These are phyloP conservation scores for Ips typographus DNA, from an alignment of 1,140 invertebrate genomes.

Conservation along the genomic window DNA sequence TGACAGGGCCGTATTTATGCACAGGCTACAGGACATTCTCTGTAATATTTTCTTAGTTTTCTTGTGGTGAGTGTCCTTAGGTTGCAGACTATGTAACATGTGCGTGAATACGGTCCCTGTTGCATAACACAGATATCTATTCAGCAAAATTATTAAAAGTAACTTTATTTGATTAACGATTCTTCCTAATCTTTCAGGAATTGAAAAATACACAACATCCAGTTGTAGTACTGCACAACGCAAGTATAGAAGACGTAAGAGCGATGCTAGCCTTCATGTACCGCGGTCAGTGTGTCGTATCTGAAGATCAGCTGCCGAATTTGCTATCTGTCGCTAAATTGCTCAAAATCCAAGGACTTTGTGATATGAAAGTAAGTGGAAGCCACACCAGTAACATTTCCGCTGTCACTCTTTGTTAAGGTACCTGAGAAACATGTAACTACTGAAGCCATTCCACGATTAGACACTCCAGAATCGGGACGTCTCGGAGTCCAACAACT, in stretches of 20 bases:
- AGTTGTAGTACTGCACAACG: constrained; percentile 79
- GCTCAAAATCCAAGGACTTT: constrained; percentile 82
- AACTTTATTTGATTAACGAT: too few relatives aligned
- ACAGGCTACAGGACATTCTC: too few relatives aligned
- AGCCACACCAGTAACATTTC: background rate
- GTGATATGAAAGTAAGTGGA: constrained; percentile 71
- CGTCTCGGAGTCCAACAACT: constrained; percentile 2
- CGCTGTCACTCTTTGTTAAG: constrained; percentile 3
- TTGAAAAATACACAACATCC: constrained; percentile 63
- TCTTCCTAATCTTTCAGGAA: constrained; percentile 27
- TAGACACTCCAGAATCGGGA: constrained; percentile 10
- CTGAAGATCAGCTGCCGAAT: constrained; percentile 77
- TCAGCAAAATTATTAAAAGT: too few relatives aligned
- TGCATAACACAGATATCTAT: too few relatives aligned
- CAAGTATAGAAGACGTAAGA: constrained; percentile 75
- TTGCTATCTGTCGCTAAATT: constrained; percentile 81
- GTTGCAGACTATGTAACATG: too few relatives aligned
- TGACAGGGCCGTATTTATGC: too few relatives aligned
- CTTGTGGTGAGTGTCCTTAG: too few relatives aligned
- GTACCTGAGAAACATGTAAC: constrained; percentile 32
- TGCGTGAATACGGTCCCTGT: too few relatives aligned
- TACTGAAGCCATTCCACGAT: constrained; percentile 30
- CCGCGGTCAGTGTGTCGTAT: constrained; percentile 86
- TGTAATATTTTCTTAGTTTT: too few relatives aligned
- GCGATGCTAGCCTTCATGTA: constrained; percentile 91